Conservation (phyloP, 2,888 invertebrate species). For the Aethes cnicana region DNA sequence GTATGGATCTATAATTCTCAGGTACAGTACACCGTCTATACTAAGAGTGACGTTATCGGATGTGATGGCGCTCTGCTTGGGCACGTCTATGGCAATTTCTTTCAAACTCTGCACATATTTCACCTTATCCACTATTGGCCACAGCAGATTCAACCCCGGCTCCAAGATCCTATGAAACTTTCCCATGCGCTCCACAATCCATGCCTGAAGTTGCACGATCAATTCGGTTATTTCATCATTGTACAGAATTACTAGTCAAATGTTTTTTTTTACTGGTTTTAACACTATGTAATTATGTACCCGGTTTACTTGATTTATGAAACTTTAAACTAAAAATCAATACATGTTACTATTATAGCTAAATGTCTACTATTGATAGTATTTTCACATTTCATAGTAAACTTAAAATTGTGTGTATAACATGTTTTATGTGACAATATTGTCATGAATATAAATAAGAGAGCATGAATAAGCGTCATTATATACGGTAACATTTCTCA, state of each 20-base stretch:
- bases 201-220: conserved; percentile 85
- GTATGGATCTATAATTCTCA: conserved; percentile 96
- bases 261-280: too few species aligned
- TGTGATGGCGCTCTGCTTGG: conserved; percentile 99
- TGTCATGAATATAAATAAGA: not conserved
- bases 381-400: too few species aligned
- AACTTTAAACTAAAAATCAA: too few species aligned
- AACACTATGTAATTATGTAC: too few species aligned
- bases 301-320: too few species aligned
- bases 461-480: too few species aligned
- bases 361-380: too few species aligned
- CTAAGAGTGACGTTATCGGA: conserved; percentile 97
- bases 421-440: not conserved
- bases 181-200: conserved; percentile 99
- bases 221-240: not conserved
- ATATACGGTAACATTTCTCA: too few species aligned
- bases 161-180: conserved; percentile 96
- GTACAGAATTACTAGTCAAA: too few species aligned
- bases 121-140: conserved; percentile 95
- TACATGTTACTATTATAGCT: too few species aligned
- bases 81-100: conserved; percentile 99
- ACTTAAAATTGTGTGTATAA: too few species aligned
- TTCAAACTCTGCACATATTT: conserved; percentile 99
- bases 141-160: conserved; percentile 95
- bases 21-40: conserved; percentile 98